Conservation (phyloP, 2,113 vertebrate species). For the Geothlypis trichas region DNA sequence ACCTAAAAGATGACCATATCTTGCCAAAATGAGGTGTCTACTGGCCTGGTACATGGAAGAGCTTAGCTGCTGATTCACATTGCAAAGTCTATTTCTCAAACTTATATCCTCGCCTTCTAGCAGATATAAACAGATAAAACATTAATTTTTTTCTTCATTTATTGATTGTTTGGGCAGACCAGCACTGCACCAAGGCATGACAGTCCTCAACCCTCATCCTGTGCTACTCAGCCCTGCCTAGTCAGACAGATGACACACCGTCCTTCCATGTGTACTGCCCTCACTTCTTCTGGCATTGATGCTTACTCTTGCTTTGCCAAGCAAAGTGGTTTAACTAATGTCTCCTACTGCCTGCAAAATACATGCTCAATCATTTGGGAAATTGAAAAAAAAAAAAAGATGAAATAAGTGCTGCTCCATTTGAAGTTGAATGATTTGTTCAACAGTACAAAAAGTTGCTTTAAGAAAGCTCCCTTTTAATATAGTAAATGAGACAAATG, state of each 20-base stretch:
- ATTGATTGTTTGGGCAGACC: neutral
- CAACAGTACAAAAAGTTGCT: constrained; percentile 1
- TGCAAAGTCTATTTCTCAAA: neutral
- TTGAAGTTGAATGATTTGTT: constrained; percentile 15
- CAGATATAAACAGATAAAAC: neutral
- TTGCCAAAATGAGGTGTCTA: neutral
- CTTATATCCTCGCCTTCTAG: neutral
- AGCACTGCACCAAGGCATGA: neutral
- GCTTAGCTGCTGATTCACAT: neutral
- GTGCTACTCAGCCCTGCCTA: neutral
- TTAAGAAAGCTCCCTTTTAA: constrained; percentile 29
- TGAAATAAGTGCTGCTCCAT: neutral
- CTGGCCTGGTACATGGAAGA: neutral
- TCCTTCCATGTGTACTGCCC: neutral
- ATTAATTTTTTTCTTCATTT: neutral
- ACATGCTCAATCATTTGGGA: neutral
- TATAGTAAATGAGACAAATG: constrained; percentile 4
- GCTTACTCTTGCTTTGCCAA: neutral
- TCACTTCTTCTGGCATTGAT: neutral
- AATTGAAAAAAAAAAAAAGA: neutral
- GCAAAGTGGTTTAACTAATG: neutral
- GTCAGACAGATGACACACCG: neutral
- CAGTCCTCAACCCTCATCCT: neutral
- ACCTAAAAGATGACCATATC: neutral
- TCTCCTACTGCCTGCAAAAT: neutral